A percentile compares a stretch with the other conserved stretches of the same genome.
Evolutionary conservation across 2,888 invertebrate genomes (phyloP).

Genomic region (Rutpela maculata): DNA sequence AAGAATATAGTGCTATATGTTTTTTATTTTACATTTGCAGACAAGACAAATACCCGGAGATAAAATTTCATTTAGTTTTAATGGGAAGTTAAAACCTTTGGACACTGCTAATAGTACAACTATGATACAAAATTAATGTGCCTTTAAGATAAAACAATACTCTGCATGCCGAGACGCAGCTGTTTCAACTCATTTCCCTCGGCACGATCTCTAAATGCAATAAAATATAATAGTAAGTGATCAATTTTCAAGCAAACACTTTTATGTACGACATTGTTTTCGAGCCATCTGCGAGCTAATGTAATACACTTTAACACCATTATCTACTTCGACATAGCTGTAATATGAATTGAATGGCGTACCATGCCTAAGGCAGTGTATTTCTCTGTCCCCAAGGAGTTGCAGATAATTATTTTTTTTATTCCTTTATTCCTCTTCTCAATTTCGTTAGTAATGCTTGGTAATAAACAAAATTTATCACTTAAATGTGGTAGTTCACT

Average conservation of each 20-base stretch:
- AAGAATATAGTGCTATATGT: too few relatives aligned
- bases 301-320: slow-evolving; percentile 21
- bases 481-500: too few relatives aligned
- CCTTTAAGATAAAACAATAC: too few relatives aligned
- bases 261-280: slow-evolving; percentile 15
- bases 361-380: not conserved
- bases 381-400: not conserved
- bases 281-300: slow-evolving; percentile 5
- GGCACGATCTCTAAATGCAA: not conserved
- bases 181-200: too few relatives aligned
- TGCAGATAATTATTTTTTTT: not conserved
- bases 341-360: not conserved
- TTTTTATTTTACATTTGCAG: too few relatives aligned
- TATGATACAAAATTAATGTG: too few relatives aligned
- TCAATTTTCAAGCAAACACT: not conserved
- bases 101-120: too few relatives aligned
- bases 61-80: too few relatives aligned
- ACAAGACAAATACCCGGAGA: too few relatives aligned
- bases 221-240: not conserved
- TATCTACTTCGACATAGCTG: slow-evolving; percentile 5
- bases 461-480: too few relatives aligned
- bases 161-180: too few relatives aligned
- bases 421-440: not conserved
- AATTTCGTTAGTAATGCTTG: not conserved
- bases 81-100: too few relatives aligned